phyloP scores from a whole-genome alignment of 2,888 invertebrate species.

The Arge pagana region DNA sequence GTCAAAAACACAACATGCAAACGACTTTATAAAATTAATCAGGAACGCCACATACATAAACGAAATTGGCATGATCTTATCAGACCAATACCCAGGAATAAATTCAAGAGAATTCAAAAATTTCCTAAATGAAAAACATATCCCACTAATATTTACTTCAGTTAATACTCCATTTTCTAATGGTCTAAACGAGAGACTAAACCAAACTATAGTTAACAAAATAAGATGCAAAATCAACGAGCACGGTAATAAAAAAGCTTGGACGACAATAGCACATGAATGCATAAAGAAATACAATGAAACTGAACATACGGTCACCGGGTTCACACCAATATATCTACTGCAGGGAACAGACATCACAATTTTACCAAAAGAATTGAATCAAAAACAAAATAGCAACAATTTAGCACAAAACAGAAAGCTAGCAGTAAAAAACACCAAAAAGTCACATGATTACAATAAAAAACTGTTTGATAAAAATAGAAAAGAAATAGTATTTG shows the following conservation, averaged over 20 bases:
- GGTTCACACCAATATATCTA: slow-evolving; percentile 32
- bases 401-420: slow-evolving; percentile 28
- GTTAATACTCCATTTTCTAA: slow-evolving; percentile 33
- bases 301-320: slow-evolving; percentile 34
- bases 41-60: slow-evolving; percentile 26
- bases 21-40: slow-evolving; percentile 31
- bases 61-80: slow-evolving; percentile 28
- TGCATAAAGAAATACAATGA: slow-evolving; percentile 34
- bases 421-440: slow-evolving; percentile 28
- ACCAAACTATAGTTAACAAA: slow-evolving; percentile 34
- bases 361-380: slow-evolving; percentile 29
- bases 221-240: slow-evolving; percentile 35
- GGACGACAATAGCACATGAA: slow-evolving; percentile 34
- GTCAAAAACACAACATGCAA: slow-evolving; percentile 38
- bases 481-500: slow-evolving; percentile 27
- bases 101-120: slow-evolving; percentile 33
- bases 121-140: slow-evolving; percentile 28
- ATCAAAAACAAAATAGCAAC: slow-evolving; percentile 25
- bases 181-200: slow-evolving; percentile 34
- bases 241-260: slow-evolving; percentile 29
- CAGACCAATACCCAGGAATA: slow-evolving; percentile 33
- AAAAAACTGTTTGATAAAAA: slow-evolving; percentile 30
- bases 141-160: slow-evolving; percentile 31
- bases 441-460: slow-evolving; percentile 30
- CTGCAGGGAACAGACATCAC: slow-evolving; percentile 28